Percentiles rank a stretch among this genome's conserved stretches.
Evolutionary conservation across 2,888 invertebrate genomes (phyloP).

Genomic region (Ceramica pisi): DNA sequence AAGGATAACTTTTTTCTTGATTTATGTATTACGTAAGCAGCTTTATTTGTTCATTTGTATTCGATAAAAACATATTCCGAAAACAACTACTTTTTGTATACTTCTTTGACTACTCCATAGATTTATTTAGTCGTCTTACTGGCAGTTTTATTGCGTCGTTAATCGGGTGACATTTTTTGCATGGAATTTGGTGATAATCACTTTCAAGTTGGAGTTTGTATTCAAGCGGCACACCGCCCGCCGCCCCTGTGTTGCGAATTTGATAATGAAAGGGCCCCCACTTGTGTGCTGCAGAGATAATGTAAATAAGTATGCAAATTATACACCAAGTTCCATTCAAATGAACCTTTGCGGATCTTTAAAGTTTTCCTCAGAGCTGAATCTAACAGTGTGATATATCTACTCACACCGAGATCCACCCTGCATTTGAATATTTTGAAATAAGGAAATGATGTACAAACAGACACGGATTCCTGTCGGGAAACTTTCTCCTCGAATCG

Average conservation of each 20-base stretch:
- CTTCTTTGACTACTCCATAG: slow-evolving; percentile 29
- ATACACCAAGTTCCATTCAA: slow-evolving; percentile 88
- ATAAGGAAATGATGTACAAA: slow-evolving; percentile 83
- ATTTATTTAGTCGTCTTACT: slow-evolving; percentile 58
- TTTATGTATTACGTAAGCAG: slow-evolving; percentile 43
- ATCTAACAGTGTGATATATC: slow-evolving; percentile 77
- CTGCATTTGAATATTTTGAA: slow-evolving; percentile 80
- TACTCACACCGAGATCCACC: slow-evolving; percentile 70
- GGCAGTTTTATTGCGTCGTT: slow-evolving; percentile 79
- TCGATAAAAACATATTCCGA: slow-evolving; percentile 26
- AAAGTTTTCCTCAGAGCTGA: slow-evolving; percentile 85
- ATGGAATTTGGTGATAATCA: slow-evolving; percentile 85
- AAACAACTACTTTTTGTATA: slow-evolving; percentile 1
- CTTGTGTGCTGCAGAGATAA: slow-evolving; percentile 90
- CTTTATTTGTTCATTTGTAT: slow-evolving; percentile 44
- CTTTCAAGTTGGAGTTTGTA: slow-evolving; percentile 86
- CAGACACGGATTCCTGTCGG: slow-evolving; percentile 77
- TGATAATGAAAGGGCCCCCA: slow-evolving; percentile 90
- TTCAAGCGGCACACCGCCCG: slow-evolving; percentile 75
- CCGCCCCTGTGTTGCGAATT: slow-evolving; percentile 87
- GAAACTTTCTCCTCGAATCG: slow-evolving; percentile 78
- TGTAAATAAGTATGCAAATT: slow-evolving; percentile 91
- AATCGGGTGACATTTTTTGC: slow-evolving; percentile 84
- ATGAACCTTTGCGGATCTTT: slow-evolving; percentile 89
- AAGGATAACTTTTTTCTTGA: slow-evolving; percentile 53